A percentile compares a stretch with the other conserved stretches of the same genome.
Conservation (phyloP, 2,113 vertebrate genomes). For the Sterna hirundo region DNA sequence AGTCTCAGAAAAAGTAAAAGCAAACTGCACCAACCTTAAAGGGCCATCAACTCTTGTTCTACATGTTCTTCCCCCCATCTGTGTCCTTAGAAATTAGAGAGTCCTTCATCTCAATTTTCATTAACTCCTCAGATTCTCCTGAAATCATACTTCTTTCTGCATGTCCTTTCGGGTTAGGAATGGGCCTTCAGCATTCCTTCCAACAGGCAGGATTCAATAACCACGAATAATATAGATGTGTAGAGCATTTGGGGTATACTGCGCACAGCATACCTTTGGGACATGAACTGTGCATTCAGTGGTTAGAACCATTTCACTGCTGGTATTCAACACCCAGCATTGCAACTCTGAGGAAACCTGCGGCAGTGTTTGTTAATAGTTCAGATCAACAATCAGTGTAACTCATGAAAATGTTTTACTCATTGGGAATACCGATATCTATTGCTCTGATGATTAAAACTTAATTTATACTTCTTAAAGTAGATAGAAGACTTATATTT, state of each 20-base stretch:
- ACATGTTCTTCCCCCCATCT: background rate
- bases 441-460: slow-evolving; percentile 55
- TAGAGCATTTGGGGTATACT: background rate
- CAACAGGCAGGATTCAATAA: background rate
- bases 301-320: background rate
- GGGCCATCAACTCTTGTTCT: background rate
- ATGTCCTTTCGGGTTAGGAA: background rate
- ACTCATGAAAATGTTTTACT: slow-evolving; percentile 47
- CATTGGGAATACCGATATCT: slow-evolving; percentile 16
- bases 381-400: slow-evolving; percentile 22
- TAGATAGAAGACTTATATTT: slow-evolving; percentile 12
- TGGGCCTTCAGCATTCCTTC: background rate
- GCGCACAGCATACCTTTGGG: background rate
- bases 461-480: slow-evolving; percentile 60
- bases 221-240: background rate
- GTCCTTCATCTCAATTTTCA: background rate
- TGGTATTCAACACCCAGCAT: background rate
- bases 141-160: background rate
- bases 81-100: background rate
- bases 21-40: background rate
- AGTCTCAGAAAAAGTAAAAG: background rate
- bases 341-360: background rate
- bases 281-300: background rate
- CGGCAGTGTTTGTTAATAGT: slow-evolving; percentile 26
- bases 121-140: background rate